Base-by-base conservation (phyloP, 2,888 invertebrate genomes). In the Enchytraeus crypticus region DNA sequence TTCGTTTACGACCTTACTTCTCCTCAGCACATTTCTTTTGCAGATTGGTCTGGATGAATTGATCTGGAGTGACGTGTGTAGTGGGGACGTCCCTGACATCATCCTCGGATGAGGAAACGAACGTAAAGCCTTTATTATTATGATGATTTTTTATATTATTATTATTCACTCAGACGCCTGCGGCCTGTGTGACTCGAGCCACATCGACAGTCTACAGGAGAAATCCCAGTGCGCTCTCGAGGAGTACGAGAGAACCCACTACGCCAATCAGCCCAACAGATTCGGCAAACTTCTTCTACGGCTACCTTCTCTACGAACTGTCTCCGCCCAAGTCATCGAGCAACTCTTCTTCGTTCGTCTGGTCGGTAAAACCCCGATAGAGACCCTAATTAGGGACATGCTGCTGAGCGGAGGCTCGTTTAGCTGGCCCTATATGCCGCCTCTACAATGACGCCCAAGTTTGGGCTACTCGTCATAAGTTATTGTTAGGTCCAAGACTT, bases 181-280 rank as follows among this genome's bases (percentile, higher is more conserved):
- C 77, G 96, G 95, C 49, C 82, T 97, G 69, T 92, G 92, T 69
- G 95, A 96, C 83, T 88, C 90, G 59, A 87, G 88, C 55, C 92
- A 95, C 82, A 92, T 97, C 82, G 96, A 96, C 81, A 88, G 90
- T 72, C 85, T 96, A 67, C 96, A 96, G 81, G 96, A 96, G 79
- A 96, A 96, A 81, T 92, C 95, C 18, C 96, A 96, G 80, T 93
- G 93, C 81, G 96, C 96, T 38, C 84, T 97, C 69, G 96, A 97
- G 79, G 97, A 97, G 79, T 97, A 97, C 84, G 96, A 93, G 79
- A 83, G 93, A 72, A 90, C 90, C 68, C 95, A 96, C 81, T 96
- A 97, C 82, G 93, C 95, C 64, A 93, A 92, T 82, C 95, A 96
- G 77, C 93, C 92, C 58, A 93, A 92, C 64, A 84, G 96, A 73